phyloP scores from a whole-genome alignment of 2,888 invertebrate genomes.

The Acanthacorydalis orientalis region DNA sequence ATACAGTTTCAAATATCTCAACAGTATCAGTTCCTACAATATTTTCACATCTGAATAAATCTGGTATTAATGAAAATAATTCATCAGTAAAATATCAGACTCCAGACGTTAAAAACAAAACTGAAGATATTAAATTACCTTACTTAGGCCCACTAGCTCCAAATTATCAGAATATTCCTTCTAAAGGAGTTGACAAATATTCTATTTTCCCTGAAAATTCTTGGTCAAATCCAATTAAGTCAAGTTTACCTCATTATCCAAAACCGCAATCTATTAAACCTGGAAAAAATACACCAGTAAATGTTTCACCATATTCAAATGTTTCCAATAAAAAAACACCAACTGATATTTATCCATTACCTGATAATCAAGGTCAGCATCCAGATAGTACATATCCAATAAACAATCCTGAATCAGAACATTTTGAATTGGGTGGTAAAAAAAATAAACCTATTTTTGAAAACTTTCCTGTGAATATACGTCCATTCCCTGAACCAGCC shows the following conservation, averaged over 20 bases:
- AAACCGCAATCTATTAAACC: neutral
- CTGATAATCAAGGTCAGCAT: neutral
- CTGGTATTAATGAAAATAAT: too few species aligned
- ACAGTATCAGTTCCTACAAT: constrained; percentile 7
- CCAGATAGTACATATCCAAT: neutral
- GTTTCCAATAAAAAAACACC: neutral
- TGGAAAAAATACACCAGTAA: neutral
- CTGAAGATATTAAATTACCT: neutral
- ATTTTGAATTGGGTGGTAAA: too few species aligned
- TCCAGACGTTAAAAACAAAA: neutral
- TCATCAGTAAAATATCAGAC: too few species aligned
- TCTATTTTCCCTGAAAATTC: neutral
- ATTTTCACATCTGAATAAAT: neutral
- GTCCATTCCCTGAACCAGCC: too few species aligned
- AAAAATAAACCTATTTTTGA: neutral
- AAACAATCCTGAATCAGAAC: too few species aligned
- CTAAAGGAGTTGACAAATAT: neutral
- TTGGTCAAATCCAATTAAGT: neutral
- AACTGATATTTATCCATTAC: neutral
- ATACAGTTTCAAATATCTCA: constrained; percentile 15
- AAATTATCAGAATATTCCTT: neutral
- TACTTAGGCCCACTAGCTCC: constrained; percentile 3
- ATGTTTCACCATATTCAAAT: neutral
- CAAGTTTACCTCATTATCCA: neutral
- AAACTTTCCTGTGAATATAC: neutral